Conservation (phyloP, 2,113 vertebrate genomes). For the Irena cyanogastra region DNA sequence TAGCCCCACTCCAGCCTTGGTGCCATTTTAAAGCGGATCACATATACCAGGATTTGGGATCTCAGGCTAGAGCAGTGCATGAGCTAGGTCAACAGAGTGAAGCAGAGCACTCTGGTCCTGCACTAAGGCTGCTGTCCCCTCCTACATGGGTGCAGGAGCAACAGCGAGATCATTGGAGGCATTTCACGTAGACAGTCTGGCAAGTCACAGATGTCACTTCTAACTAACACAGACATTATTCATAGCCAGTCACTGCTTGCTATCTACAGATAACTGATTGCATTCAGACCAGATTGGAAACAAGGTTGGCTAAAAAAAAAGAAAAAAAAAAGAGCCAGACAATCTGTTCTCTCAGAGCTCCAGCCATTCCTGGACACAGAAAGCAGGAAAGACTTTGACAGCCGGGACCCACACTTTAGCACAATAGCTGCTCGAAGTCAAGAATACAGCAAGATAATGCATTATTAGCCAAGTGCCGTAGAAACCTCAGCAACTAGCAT, state of each 20-base stretch:
- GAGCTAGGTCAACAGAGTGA: not conserved
- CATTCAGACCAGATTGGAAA: constrained; percentile 56
- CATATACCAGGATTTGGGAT: not conserved
- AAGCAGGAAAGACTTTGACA: constrained; percentile 28
- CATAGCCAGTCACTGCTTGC: constrained; percentile 43
- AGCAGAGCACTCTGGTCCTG: not conserved
- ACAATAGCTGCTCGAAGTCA: constrained; percentile 16
- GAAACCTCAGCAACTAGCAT: not conserved
- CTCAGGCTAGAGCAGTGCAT: accelerated
- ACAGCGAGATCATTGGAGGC: constrained; percentile 14
- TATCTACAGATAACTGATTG: constrained; percentile 55
- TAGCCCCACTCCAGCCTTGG: accelerated
- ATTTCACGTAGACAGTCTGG: constrained; percentile 58
- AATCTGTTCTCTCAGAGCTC: constrained; percentile 36
- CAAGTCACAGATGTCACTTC: constrained; percentile 59
- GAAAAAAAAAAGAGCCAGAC: not conserved
- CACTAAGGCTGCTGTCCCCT: not conserved
- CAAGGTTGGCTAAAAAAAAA: constrained; percentile 2
- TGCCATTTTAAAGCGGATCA: not conserved
- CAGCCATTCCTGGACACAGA: not conserved
- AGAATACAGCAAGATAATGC: not conserved
- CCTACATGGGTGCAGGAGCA: not conserved
- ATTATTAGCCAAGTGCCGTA: not conserved
- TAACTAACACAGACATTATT: constrained; percentile 58
- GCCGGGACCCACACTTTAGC: not conserved